A percentile compares a stretch with the other conserved stretches of the same genome.
Conservation (phyloP, 2,797 vertebrate species). For the Periophthalmus magnuspinnatus region DNA sequence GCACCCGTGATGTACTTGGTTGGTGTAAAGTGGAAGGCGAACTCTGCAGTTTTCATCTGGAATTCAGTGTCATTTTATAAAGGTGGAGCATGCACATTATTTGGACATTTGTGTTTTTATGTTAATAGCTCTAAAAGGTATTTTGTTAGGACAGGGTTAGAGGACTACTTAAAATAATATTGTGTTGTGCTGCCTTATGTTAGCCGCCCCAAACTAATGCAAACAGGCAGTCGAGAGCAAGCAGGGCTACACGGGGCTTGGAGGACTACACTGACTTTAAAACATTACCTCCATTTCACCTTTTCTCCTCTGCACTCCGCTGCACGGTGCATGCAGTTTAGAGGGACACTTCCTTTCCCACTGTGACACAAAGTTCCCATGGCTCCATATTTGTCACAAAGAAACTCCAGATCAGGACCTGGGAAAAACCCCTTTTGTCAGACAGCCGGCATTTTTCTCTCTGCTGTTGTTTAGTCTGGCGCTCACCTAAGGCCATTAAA, state of each 20-base stretch:
- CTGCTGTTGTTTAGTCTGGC: constrained; percentile 63
- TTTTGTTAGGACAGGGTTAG: too few relatives aligned
- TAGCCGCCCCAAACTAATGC: constrained; percentile 26
- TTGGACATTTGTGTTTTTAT: too few relatives aligned
- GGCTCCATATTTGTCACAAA: constrained; percentile 59
- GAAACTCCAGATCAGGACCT: constrained; percentile 46
- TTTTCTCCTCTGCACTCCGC: constrained; percentile 42
- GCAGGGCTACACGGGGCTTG: constrained; percentile 15
- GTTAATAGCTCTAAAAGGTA: too few relatives aligned
- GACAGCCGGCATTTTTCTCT: constrained; percentile 69
- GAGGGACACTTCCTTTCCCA: constrained; percentile 47
- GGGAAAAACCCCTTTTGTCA: constrained; percentile 55
- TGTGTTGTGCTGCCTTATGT: not conserved
- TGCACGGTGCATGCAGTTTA: constrained; percentile 42
- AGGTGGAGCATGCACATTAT: too few relatives aligned
- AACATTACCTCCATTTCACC: constrained; percentile 45
- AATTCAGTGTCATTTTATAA: too few relatives aligned
- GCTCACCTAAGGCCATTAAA: constrained; percentile 78
- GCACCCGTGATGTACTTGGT: too few relatives aligned
- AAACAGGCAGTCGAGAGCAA: constrained; percentile 18
- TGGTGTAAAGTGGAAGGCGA: too few relatives aligned
- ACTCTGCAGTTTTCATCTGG: too few relatives aligned
- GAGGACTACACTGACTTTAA: constrained; percentile 14
- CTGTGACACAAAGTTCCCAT: constrained; percentile 47
- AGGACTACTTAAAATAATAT: not conserved